Evolutionary conservation across 2,797 vertebrate genomes (phyloP), one percentile per base, ranked within the genome.

Genomic region (Parotocinclus haroldoi): DNA sequence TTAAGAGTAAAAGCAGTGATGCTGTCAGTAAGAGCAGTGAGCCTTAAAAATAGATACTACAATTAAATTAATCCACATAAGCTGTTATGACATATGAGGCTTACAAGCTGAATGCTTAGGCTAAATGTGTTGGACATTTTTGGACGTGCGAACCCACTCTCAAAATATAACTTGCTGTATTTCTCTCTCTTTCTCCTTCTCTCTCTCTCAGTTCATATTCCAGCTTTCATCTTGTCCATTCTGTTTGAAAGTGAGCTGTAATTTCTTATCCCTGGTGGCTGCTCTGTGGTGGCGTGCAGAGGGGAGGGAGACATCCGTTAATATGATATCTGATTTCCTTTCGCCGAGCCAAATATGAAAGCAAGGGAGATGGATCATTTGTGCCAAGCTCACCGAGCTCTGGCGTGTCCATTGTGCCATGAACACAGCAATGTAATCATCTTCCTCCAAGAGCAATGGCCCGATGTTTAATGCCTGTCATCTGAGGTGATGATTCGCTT

Each of bases 381-480:
- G 81, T 79, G 72, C 54, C 56, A 62, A 36, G 75, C 62, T 79
- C 66, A 70, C 82, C 58, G 50, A 58, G 16, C 75, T 56, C 71
- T 73, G 77, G 75, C 57, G 62, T 78, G 68, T 59, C 69, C 76
- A 79, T 73, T 78, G 75, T 85, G 75, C 74, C 69, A 65, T 79
- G 80, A 83, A 81, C 69, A 57, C 73, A 69, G 68, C 69, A 73
- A 79, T 81, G 77, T 78, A 84, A 82, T 84, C 78, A 75, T 83
- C 77, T 73, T 68, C 67, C 76, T 61, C 60, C 53, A 69, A 68
- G 56, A 67, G 27, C 78, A 79, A 76, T 70, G 73, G 77, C 68
- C 79, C 67, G 62, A 51, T 63, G 61, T 73, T 81, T 74, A 74
- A 78, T 68, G 59, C 71, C 46, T 60, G 53, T 56, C 61, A 58